Percentiles rank a stretch among this genome's conserved stretches.
These are phyloP conservation scores for Isichthys henryi DNA, from an alignment of 2,113 vertebrate species.

Conservation along the genomic window DNA sequence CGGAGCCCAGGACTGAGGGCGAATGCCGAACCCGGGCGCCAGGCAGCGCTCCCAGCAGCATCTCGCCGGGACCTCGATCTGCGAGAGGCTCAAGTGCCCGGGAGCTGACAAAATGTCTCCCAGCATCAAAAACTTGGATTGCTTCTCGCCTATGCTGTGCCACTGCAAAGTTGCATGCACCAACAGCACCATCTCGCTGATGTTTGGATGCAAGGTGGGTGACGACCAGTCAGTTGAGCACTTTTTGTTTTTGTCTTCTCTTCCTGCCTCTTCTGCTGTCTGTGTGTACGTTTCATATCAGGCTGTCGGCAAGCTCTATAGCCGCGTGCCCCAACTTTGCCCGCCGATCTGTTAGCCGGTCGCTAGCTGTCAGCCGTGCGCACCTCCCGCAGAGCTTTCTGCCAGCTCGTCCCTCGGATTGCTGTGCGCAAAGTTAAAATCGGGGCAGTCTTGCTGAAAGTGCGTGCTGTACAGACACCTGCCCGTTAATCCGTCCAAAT, in stretches of 20 bases:
- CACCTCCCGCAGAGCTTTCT: neutral
- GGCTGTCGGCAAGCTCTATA: neutral
- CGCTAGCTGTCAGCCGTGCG: neutral
- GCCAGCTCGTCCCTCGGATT: neutral
- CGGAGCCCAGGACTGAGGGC: constrained; percentile 67
- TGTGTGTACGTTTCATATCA: neutral
- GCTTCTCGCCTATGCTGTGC: constrained; percentile 76
- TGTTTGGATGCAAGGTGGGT: constrained; percentile 87
- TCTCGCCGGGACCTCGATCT: constrained; percentile 61
- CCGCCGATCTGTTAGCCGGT: neutral
- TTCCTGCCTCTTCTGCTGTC: neutral
- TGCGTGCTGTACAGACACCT: neutral
- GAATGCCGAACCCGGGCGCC: constrained; percentile 71
- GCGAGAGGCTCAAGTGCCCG: constrained; percentile 57
- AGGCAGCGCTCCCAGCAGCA: constrained; percentile 59
- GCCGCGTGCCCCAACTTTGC: constrained; percentile 1
- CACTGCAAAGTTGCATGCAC: constrained; percentile 83
- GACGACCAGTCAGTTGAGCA: constrained; percentile 25
- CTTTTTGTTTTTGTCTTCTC: neutral
- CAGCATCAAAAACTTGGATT: constrained; percentile 73
- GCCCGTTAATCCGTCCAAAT: neutral
- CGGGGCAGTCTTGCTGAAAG: neutral
- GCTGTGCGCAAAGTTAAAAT: neutral
- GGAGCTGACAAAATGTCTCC: constrained; percentile 68
- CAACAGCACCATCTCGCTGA: constrained; percentile 78